These are phyloP conservation scores for Cydia amplana DNA, from an alignment of 1,140 invertebrate species.

Conservation along the genomic window DNA sequence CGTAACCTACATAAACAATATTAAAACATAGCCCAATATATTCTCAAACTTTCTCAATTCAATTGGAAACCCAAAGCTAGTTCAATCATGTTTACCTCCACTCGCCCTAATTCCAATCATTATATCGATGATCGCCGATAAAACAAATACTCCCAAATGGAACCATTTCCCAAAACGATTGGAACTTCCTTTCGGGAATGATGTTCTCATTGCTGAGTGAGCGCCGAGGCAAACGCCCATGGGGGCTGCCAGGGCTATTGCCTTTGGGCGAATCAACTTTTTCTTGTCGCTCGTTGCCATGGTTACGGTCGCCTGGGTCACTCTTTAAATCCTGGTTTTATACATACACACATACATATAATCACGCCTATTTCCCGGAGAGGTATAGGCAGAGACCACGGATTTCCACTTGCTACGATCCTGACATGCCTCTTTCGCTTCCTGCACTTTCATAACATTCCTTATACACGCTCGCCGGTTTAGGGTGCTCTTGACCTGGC, in stretches of 20 bases:
- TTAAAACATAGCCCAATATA: neutral
- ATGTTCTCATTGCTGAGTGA: neutral
- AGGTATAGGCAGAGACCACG: too few species aligned
- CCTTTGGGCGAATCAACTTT: too few species aligned
- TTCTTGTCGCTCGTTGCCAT: too few species aligned
- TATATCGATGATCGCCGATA: conserved; percentile 10
- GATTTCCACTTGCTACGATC: too few species aligned
- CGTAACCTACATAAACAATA: neutral
- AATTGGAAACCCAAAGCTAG: neutral
- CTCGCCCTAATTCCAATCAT: conserved; percentile 9
- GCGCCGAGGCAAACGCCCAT: neutral
- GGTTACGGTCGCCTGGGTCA: too few species aligned
- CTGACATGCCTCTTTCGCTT: too few species aligned
- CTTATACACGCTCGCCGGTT: too few species aligned
- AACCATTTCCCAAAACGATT: conserved; percentile 28
- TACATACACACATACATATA: too few species aligned
- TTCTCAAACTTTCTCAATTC: neutral
- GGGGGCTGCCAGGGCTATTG: neutral
- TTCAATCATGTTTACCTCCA: conserved; percentile 6
- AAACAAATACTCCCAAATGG: conserved; percentile 31
- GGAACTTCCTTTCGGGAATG: conserved; percentile 10
- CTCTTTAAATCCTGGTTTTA: too few species aligned
- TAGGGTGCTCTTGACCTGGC: too few species aligned
- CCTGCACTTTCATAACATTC: too few species aligned
- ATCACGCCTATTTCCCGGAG: too few species aligned